phyloP scores from a whole-genome alignment of 2,888 invertebrate genomes.

The Apotomis turbidana region DNA sequence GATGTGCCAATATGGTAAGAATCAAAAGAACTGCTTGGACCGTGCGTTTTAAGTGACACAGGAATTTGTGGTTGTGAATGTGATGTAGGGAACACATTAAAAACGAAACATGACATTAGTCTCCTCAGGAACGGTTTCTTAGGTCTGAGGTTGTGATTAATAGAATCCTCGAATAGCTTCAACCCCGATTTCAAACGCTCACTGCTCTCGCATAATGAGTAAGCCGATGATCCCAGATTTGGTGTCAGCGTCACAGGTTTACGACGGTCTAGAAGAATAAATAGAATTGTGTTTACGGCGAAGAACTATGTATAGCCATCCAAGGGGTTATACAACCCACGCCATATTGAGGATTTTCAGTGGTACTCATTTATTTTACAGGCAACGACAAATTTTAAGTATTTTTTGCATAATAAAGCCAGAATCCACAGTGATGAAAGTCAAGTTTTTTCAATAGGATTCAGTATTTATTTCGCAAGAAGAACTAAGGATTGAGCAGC shows the following conservation, averaged over 20 bases:
- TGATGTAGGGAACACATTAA: slow-evolving; percentile 58
- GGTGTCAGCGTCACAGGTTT: slow-evolving; percentile 67
- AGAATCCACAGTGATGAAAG: too few relatives aligned
- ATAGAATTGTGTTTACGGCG: neutral
- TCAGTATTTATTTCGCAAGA: too few relatives aligned
- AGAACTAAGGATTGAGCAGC: too few relatives aligned
- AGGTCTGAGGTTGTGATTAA: slow-evolving; percentile 50
- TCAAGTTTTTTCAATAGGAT: too few relatives aligned
- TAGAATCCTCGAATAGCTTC: slow-evolving; percentile 45
- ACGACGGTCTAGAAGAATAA: slow-evolving; percentile 58
- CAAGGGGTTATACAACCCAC: too few relatives aligned
- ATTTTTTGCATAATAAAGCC: too few relatives aligned
- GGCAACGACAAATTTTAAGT: too few relatives aligned
- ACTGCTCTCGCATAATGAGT: slow-evolving; percentile 55
- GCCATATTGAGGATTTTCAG: too few relatives aligned
- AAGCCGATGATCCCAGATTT: slow-evolving; percentile 69
- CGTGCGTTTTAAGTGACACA: slow-evolving; percentile 35
- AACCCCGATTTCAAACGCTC: slow-evolving; percentile 42
- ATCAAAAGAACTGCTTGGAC: slow-evolving; percentile 61
- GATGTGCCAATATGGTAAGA: slow-evolving; percentile 73
- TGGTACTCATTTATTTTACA: too few relatives aligned
- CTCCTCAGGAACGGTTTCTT: slow-evolving; percentile 67
- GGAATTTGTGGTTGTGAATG: slow-evolving; percentile 44
- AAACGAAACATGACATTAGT: slow-evolving; percentile 70
- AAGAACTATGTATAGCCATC: too few relatives aligned